Evolutionary conservation across 1,140 invertebrate genomes (phyloP), one percentile per base, ranked within the genome.

Genomic region (Drosophila seguyi): DNA sequence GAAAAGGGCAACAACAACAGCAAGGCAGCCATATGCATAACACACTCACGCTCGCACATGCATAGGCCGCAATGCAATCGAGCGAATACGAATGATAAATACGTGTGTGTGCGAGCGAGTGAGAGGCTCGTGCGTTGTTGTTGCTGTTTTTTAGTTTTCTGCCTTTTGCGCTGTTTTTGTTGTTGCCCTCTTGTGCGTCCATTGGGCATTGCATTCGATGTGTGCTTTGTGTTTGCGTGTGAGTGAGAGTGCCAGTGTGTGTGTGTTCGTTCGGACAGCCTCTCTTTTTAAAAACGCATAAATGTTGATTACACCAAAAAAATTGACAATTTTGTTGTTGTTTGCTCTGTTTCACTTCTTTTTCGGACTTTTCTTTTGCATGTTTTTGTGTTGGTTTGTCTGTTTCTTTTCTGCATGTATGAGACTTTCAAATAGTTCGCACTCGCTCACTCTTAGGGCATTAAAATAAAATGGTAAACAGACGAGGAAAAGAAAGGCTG

Each of bases 271-370:
- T 66, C 58, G 72, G 52, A 67, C 73, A 83, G 81, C 76, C 79
- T 78, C 75, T 67, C 74, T 75, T 72, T 81, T 73, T 61, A 72
- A 53, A 85, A 85, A 85, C 81, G 81, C 81, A 85, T 85, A 85
- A 85, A 85, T 85, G 81, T 81, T 85, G 81, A 85, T 85, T 81
- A 85, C 78, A 85, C 81, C 47, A 84, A 85, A 85, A 56, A 83
- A 85, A 80, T 84, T 85, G 73, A 68, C 76, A 80, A 53, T 74
- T 77, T 75, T 73, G n/a, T 66, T 87, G 58, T 59, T 79, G 53
- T 75, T 52, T 55, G 47, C 18, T 58, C 18, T 58, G 27, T n/a
- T 47, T 63, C 20, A 36, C 38, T 73, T 55, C 41, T 69, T 62
- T 52, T 31, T 61, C 29, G 1, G n/a, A 31, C 39, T 1, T 22